phyloP scores from a whole-genome alignment of 2,797 vertebrate genomes.

The Silurus aristotelis region DNA sequence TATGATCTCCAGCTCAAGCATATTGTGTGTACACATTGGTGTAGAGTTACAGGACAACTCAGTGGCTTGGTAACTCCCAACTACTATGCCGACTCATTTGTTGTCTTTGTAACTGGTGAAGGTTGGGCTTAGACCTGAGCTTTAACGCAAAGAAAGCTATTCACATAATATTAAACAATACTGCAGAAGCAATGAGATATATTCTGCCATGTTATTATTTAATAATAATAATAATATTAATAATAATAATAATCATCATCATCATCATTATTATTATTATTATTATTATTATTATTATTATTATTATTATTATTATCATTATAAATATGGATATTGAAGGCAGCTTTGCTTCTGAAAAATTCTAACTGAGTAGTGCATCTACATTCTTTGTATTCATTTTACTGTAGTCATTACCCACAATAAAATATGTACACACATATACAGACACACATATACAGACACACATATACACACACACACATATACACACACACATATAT shows the following conservation, averaged over 20 bases:
- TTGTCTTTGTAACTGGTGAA: constrained; percentile 19
- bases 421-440: too few species aligned
- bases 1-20: constrained; percentile 30
- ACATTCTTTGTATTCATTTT: too few species aligned
- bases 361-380: neutral
- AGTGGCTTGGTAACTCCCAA: constrained; percentile 36
- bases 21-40: constrained; percentile 46
- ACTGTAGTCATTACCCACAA: too few species aligned
- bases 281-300: too few species aligned
- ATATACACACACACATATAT: too few species aligned
- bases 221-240: neutral
- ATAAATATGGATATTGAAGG: neutral
- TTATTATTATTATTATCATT: too few species aligned
- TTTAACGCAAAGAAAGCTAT: neutral
- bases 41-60: constrained; percentile 57
- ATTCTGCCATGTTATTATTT: neutral
- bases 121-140: neutral
- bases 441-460: too few species aligned
- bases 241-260: neutral
- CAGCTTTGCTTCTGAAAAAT: neutral
- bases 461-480: too few species aligned
- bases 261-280: too few species aligned
- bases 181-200: neutral
- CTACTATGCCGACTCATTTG: constrained; percentile 37
- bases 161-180: neutral